Evolutionary conservation across 2,113 vertebrate species (phyloP), one percentile per base, ranked within the genome.

Genomic region (Silurus asotus): DNA sequence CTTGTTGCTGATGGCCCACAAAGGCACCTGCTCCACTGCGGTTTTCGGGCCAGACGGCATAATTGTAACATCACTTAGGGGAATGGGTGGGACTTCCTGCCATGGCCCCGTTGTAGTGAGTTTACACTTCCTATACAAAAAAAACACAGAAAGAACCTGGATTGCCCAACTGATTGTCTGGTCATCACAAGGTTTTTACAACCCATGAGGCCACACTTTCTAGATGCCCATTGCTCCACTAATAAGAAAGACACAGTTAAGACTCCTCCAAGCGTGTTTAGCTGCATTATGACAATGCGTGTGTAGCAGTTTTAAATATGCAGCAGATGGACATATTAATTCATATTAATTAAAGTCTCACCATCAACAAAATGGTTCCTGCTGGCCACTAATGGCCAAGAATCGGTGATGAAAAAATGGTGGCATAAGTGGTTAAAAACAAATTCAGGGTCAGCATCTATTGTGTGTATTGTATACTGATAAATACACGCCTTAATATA

Each of bases 1-100:
- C 89, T 98, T 99, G 95, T 96, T 97, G 87, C 98, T 97, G 92
- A 99, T 93, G 20, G 96, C 98, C 98, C 98, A 99, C 70, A 99
- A 92, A 0, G 97, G 95, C 14, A 97, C 90, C 77, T 91, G 87
- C 51, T 96, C 94, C 84, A 94, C 92, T 0, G 58, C 88, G 77
- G 81, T 92, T 85, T 92, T 92, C 61, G 92, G 91, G 1, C 93
- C 92, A 82, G 93, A 94, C 0, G 97, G 96, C 84, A 96, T 95
- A 90, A 99, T 93, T 88, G 96, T 97, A 88, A 99, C 93, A 4
- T 99, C 97, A 87, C 95, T 93, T n/a, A 99, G 93, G 13, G 95
- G 64, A 0, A 98, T 94, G 45, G 98, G 97, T 37, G 96, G 95
- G 76, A 98, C 94, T 93, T 99, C 98, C 92, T 97, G 96, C 98